Conservation (phyloP, 2,797 vertebrate genomes). For the Malurus splendens region DNA sequence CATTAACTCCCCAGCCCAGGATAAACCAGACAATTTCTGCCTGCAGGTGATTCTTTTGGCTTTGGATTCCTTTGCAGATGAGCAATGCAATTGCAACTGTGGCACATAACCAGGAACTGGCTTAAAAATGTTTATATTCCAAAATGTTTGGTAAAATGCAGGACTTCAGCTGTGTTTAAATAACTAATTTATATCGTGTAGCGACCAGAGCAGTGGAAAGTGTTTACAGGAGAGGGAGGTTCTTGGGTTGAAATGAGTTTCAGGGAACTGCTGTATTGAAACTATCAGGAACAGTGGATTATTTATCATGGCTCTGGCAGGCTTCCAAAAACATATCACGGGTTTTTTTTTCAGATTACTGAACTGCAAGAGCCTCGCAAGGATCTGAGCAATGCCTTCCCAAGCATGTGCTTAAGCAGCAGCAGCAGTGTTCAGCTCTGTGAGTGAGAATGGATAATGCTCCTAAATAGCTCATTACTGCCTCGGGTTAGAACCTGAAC, state of each 20-base stretch:
- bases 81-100: neutral
- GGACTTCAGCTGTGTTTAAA: neutral
- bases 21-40: neutral
- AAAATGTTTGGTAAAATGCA: neutral
- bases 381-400: neutral
- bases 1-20: neutral
- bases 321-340: neutral
- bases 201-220: neutral
- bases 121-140: neutral
- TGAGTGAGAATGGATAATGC: neutral
- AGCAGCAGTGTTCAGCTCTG: neutral
- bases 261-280: neutral
- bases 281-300: conserved; percentile 20
- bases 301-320: conserved; percentile 10
- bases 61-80: neutral
- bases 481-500: neutral
- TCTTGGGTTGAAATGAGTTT: conserved; percentile 13
- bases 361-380: neutral
- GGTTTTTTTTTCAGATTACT: neutral
- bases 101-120: neutral
- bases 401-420: neutral
- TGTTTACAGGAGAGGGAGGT: conserved; percentile 3
- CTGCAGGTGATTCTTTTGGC: neutral
- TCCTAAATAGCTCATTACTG: neutral
- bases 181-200: neutral